phyloP scores from a whole-genome alignment of 2,888 invertebrate genomes.

The Ecdyonurus torrentis region DNA sequence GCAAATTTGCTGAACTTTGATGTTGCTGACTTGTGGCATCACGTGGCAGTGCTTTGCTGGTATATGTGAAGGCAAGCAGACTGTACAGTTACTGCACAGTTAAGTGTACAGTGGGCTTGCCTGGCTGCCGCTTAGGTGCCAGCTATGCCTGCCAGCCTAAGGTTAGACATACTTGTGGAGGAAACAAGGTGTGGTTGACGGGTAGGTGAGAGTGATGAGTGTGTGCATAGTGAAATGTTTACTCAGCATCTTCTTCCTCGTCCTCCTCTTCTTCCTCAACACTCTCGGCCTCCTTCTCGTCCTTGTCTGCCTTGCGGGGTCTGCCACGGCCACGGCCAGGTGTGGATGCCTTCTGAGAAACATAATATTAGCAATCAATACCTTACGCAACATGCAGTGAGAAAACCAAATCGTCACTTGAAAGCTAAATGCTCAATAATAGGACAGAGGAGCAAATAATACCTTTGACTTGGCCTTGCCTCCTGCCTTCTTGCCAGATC shows the following conservation, averaged over 20 bases:
- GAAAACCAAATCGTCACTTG: background rate
- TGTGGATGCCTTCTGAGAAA: conserved; percentile 15
- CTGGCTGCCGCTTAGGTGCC: background rate
- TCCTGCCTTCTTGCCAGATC: conserved; percentile 31
- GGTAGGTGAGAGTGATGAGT: background rate
- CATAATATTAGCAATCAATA: too few relatives aligned
- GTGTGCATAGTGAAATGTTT: background rate
- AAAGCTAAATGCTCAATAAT: background rate
- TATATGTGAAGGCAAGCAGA: too few relatives aligned
- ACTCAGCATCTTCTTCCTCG: conserved; percentile 18
- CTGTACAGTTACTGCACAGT: too few relatives aligned
- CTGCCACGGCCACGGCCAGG: conserved; percentile 27
- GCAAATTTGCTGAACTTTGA: too few relatives aligned
- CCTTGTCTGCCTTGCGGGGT: conserved; percentile 24
- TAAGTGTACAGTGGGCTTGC: too few relatives aligned
- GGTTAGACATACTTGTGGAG: background rate
- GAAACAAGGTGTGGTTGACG: background rate
- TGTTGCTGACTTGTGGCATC: too few relatives aligned
- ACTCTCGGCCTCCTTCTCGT: conserved; percentile 24
- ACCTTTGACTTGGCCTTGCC: conserved; percentile 27
- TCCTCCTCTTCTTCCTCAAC: conserved; percentile 23
- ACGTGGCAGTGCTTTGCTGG: background rate
- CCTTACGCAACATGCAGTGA: conserved; percentile 10
- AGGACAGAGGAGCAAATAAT: conserved; percentile 5
- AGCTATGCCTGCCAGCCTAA: too few relatives aligned